A percentile compares a stretch with the other conserved stretches of the same genome.
Evolutionary conservation across 2,888 invertebrate genomes (phyloP).

Genomic region (Ecliptopera silaceata): DNA sequence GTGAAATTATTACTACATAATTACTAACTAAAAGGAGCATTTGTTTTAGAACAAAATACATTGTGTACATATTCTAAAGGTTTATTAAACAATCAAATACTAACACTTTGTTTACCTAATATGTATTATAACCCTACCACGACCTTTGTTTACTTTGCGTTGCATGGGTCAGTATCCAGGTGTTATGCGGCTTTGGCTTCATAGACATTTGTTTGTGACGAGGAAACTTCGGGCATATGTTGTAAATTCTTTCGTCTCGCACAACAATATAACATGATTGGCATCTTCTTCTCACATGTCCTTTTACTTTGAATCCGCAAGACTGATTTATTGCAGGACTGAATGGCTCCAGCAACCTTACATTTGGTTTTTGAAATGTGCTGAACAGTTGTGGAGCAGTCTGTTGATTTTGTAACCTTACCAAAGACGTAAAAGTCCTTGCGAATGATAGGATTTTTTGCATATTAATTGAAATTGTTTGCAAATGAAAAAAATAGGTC

Average conservation of each 20-base stretch:
- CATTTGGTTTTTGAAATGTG: conserved; percentile 47
- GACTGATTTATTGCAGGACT: conserved; percentile 54
- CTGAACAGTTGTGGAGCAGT: conserved; percentile 45
- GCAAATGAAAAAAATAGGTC: too few species aligned
- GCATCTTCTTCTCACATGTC: conserved; percentile 86
- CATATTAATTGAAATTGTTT: conserved; percentile 49
- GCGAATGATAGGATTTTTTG: conserved; percentile 56
- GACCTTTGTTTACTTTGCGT: conserved; percentile 83
- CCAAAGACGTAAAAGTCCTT: conserved; percentile 44
- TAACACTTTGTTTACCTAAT: background rate
- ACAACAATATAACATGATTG: conserved; percentile 90
- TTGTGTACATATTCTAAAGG: conserved; percentile 1
- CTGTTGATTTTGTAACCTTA: conserved; percentile 35
- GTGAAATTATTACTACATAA: too few species aligned
- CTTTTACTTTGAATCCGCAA: conserved; percentile 87
- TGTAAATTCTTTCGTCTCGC: conserved; percentile 86
- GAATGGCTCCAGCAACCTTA: conserved; percentile 50
- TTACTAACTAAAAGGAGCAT: too few species aligned
- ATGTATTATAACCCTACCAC: conserved; percentile 54
- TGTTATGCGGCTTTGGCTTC: conserved; percentile 86
- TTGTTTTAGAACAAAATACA: background rate
- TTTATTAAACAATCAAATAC: conserved; percentile 8
- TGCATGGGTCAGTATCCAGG: conserved; percentile 90
- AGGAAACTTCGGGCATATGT: conserved; percentile 89
- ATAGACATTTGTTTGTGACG: conserved; percentile 93